Conservation (phyloP, 1,140 invertebrate genomes). For the Triops cancriformis region DNA sequence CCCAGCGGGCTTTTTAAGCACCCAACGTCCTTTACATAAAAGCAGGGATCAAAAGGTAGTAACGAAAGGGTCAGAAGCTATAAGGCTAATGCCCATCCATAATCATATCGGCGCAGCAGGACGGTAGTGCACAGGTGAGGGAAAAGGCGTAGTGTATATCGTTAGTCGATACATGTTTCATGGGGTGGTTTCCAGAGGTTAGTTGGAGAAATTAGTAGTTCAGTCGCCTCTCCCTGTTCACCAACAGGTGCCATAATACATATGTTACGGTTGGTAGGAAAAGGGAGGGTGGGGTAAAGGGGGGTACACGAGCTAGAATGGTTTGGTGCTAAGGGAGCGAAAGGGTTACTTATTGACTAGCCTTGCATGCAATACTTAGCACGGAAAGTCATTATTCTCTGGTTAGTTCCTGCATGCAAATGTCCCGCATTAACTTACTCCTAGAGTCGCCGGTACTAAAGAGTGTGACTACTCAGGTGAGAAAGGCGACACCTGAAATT, state of each 20-base stretch:
- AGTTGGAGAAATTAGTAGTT: neutral
- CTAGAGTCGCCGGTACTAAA: neutral
- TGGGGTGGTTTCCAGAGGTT: neutral
- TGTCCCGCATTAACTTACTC: neutral
- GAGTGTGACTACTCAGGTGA: neutral
- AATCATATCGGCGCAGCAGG: neutral
- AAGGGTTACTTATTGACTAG: conserved; percentile 10
- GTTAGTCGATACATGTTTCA: conserved; percentile 8
- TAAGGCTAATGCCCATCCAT: neutral
- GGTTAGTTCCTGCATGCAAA: neutral
- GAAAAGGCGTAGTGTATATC: neutral
- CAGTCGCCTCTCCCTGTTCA: neutral
- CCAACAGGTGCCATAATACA: neutral
- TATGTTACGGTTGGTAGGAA: neutral
- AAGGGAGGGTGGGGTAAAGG: neutral
- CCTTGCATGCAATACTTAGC: neutral
- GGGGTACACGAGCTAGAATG: too few species aligned
- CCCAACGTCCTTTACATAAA: neutral
- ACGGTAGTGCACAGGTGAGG: neutral
- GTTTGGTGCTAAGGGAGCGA: neutral
- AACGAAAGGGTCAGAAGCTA: conserved; percentile 4
- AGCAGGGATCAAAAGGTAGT: conserved; percentile 1
- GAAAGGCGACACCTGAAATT: conserved; percentile 1
- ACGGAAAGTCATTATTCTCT: neutral
- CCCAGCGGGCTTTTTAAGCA: neutral